Evolutionary conservation across 2,888 invertebrate genomes (phyloP).

Genomic region (Odontocolon sp.): DNA sequence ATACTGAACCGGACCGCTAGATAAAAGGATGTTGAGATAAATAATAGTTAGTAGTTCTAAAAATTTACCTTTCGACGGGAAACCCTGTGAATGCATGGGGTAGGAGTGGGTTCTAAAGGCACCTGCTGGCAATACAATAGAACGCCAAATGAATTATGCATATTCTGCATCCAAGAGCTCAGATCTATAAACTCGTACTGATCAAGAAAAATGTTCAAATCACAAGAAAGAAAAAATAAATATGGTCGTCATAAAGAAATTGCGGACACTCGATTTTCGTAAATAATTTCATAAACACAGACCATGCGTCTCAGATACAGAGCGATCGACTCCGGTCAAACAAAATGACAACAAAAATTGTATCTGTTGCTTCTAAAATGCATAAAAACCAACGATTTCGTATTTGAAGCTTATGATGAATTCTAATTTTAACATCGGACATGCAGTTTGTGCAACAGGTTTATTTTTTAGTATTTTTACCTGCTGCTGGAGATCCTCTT

Average conservation of each 20-base stretch:
- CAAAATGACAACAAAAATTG: conserved; percentile 36
- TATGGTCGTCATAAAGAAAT: conserved; percentile 14
- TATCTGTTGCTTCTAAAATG: conserved; percentile 51
- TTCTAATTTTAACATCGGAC: conserved; percentile 54
- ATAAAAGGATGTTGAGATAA: conserved; percentile 53
- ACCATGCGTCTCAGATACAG: conserved; percentile 52
- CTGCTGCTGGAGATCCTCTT: conserved; percentile 89
- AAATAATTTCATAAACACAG: conserved; percentile 27
- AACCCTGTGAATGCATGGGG: conserved; percentile 82
- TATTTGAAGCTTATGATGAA: conserved; percentile 44
- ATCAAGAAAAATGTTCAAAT: conserved; percentile 27
- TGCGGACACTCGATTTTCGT: conserved; percentile 1
- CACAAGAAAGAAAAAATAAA: conserved; percentile 15
- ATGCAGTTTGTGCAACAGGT: conserved; percentile 59
- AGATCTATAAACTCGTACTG: conserved; percentile 39
- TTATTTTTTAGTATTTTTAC: conserved; percentile 80
- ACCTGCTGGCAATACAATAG: conserved; percentile 80
- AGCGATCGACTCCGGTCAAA: conserved; percentile 42
- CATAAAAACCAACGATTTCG: conserved; percentile 51
- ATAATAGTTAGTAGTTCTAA: conserved; percentile 71
- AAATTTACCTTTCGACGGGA: conserved; percentile 84
- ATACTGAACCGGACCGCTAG: conserved; percentile 19
- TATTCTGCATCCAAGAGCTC: conserved; percentile 51
- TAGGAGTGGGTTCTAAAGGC: conserved; percentile 78
- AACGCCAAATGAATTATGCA: conserved; percentile 70